Evolutionary conservation across 2,888 invertebrate species (phyloP).

Genomic region (Trissolcus brochymenae): DNA sequence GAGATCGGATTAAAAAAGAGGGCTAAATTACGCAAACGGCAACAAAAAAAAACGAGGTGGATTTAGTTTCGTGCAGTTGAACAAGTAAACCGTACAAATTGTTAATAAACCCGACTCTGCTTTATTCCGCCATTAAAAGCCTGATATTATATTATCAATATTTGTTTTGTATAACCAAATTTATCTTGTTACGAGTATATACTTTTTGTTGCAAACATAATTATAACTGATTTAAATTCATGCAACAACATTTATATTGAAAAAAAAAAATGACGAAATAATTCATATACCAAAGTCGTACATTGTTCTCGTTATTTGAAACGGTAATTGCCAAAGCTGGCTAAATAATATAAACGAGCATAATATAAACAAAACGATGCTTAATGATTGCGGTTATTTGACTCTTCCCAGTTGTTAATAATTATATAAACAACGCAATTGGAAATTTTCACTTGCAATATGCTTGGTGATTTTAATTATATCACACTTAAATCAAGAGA

Average conservation of each 20-base stretch:
- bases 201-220: too few species aligned
- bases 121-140: not conserved
- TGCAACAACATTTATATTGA: constrained; percentile 21
- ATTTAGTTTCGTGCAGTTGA: constrained; percentile 23
- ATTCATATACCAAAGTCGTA: constrained; percentile 3
- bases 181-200: too few species aligned
- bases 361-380: constrained; percentile 18
- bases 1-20: constrained; percentile 3
- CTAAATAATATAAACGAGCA: constrained; percentile 25
- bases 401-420: constrained; percentile 26
- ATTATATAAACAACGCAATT: constrained; percentile 26
- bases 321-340: constrained; percentile 30
- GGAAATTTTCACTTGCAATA: not conserved
- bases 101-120: constrained; percentile 15
- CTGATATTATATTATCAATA: not conserved
- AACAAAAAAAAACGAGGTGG: constrained; percentile 9
- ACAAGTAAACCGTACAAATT: constrained; percentile 17
- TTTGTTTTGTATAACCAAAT: not conserved
- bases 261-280: constrained; percentile 41
- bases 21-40: not conserved
- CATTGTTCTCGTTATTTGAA: constrained; percentile 41
- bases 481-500: too few species aligned
- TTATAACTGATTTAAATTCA: not conserved
- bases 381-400: constrained; percentile 27
- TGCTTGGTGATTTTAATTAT: too few species aligned